Evolutionary conservation across 2,888 invertebrate genomes (phyloP).

Genomic region (Amiota communis): DNA sequence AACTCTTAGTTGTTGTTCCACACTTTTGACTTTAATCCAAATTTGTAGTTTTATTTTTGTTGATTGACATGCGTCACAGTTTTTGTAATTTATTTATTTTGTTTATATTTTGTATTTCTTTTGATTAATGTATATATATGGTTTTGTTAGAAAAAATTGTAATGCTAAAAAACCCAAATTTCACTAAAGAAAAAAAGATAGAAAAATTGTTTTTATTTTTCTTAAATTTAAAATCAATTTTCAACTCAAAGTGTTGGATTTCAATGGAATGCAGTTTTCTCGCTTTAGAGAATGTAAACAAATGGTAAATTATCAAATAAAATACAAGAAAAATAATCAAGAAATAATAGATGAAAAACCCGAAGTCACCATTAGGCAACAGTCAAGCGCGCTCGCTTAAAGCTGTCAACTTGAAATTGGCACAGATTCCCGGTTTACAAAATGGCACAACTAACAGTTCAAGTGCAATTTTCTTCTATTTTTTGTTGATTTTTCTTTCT

Average conservation of each 20-base stretch:
- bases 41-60: not conserved
- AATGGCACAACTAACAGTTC: constrained; percentile 66
- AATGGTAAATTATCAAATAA: not conserved
- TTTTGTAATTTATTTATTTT: constrained; percentile 34
- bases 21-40: constrained; percentile 21
- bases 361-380: constrained; percentile 33
- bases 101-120: constrained; percentile 43
- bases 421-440: constrained; percentile 56
- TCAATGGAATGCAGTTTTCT: not conserved
- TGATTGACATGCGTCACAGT: constrained; percentile 29
- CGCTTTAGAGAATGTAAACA: constrained; percentile 52
- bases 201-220: not conserved
- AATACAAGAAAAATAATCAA: not conserved
- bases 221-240: constrained; percentile 3
- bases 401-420: constrained; percentile 50
- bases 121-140: constrained; percentile 5
- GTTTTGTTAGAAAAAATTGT: constrained; percentile 44
- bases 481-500: not conserved
- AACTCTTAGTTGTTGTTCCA: not conserved
- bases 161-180: constrained; percentile 40
- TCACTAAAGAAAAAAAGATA: constrained; percentile 46
- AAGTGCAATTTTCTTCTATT: constrained; percentile 37
- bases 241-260: constrained; percentile 1
- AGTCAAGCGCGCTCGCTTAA: constrained; percentile 36
- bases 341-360: constrained; percentile 12